These are phyloP conservation scores for Barypeithes pellucidus DNA, from an alignment of 2,888 invertebrate species.

Conservation along the genomic window DNA sequence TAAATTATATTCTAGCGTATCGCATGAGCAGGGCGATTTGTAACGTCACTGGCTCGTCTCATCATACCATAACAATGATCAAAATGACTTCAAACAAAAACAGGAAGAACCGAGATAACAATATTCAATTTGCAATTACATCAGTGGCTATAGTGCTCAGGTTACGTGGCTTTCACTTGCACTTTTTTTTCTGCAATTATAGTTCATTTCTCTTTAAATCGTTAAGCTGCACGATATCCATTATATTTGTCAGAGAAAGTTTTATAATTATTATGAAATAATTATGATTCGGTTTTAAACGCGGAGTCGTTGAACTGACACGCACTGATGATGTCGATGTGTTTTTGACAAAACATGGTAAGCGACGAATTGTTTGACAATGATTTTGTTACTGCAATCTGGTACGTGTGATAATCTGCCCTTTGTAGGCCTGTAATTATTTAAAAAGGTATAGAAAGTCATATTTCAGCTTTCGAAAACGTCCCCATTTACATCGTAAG, in stretches of 20 bases:
- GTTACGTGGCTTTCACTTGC: slow-evolving; percentile 51
- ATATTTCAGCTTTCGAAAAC: too few species aligned
- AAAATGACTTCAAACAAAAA: slow-evolving; percentile 11
- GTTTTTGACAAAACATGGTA: too few species aligned
- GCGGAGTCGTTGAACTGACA: slow-evolving; percentile 41
- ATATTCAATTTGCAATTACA: slow-evolving; percentile 42
- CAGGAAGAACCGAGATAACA: slow-evolving; percentile 31
- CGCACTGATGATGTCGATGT: background rate
- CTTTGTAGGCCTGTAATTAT: too few species aligned
- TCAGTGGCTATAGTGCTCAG: slow-evolving; percentile 33
- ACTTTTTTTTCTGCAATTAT: slow-evolving; percentile 50
- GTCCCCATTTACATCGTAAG: too few species aligned
- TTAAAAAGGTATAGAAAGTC: too few species aligned
- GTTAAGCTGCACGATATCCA: slow-evolving; percentile 44
- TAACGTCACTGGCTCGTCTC: too few species aligned
- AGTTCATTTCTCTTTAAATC: slow-evolving; percentile 49
- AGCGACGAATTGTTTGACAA: too few species aligned
- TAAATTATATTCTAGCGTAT: too few species aligned
- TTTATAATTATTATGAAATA: slow-evolving; percentile 42
- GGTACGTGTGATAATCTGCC: too few species aligned
- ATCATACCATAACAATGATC: slow-evolving; percentile 5
- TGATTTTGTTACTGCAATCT: too few species aligned
- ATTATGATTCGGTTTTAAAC: slow-evolving; percentile 19
- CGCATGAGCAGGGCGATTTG: too few species aligned
- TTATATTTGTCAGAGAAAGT: slow-evolving; percentile 44